Base-by-base conservation (phyloP, 2,113 vertebrate genomes). In the Anolis carolinensis region DNA sequence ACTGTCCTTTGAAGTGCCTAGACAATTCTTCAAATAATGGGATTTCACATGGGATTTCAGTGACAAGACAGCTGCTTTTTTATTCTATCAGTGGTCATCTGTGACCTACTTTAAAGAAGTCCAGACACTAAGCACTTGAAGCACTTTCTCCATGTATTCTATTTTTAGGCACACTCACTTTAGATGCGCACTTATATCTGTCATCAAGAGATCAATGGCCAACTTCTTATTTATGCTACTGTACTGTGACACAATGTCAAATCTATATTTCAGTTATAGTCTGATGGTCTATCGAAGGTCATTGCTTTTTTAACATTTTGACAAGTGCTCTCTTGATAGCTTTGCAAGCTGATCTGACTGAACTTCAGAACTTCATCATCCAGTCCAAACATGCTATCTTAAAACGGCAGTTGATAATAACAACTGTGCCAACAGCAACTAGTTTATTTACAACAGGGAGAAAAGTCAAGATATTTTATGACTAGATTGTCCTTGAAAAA, bases 131-230 rank as follows among this genome's bases (percentile, higher is more conserved):
- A 79, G 79, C 52, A 23, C 72, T 59, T 85, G 84, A 88, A 92
- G 85, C 90, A 93, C 62, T 93, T 94, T 92, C 91, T 89, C 84
- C 80, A 86, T 84, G 30, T 0, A 39, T 1, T 1, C 87, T 95
- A 91, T 94, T 94, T 96, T 95, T 95, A 94, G 94, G 77, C 81
- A 75, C 2, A 0, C 62, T 77, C 83, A 67, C 91, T 92, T 94
- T 86, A 93, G 86, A 78, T 62, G 87, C 79, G 71, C 63, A 82
- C 81, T 92, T 89, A 87, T 50, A 82, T 89, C 92, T 93, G 91
- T 92, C 92, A 68, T 50, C 86, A 14, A 71, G 27, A 87, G 86
- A 82, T 91, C 88, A 84, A 87, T 0, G 0, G 92, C 91, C 91
- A 93, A 82, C 23, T 27, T 91, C 86, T 90, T 71, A 78, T 89